Base-by-base conservation (phyloP, 2,888 invertebrate species). In the Plagiodera versicolora region DNA sequence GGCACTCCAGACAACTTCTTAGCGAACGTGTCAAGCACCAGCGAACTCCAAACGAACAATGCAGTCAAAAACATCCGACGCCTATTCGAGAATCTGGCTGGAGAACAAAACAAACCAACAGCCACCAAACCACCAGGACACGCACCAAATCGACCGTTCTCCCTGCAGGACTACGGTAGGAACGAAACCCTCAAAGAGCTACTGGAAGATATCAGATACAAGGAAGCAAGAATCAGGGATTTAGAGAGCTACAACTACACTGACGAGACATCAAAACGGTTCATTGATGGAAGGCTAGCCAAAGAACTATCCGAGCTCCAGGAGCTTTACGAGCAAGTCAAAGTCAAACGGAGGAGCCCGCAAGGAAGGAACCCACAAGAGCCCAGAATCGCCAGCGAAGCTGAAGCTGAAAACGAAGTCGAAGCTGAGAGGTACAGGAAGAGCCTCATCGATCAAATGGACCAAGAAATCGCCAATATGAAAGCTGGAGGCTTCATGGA, bases 381-480 rank as follows among this genome's bases (percentile, higher is more conserved):
- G 35, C 32, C 50, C 32, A 48, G 49, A 44, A 65, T 66, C 14
- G 65, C 65, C 54, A 65, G 65, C 48, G 70, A 70, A 24, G 55
- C 51, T 9, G 69, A 70, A 30, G 70, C 70, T 8, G 66, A 64
- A 50, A 60, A 61, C 47, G 62, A 67, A 19, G 66, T 63, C 1
- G 65, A 70, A 52, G 67, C 66, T 18, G 70, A 72, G 58, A 47
- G 55, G 24, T 71, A 64, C 28, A 51, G 71, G 24, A 62, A 60
- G 60, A 69, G 63, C 47, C 32, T 70, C 14, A 62, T 69, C 9
- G 19, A 47, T 10, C 64, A 68, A 61, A 67, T 72, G 59, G 71
- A 72, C 56, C 39, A 58, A 6, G 66, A 66, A 54, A 10, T 70
- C n/a, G 68, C 66, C 20, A 62, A 71, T 46, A 70, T 71, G 71